Evolutionary conservation across 2,888 invertebrate genomes (phyloP).

Genomic region (Ecliptopera silaceata): DNA sequence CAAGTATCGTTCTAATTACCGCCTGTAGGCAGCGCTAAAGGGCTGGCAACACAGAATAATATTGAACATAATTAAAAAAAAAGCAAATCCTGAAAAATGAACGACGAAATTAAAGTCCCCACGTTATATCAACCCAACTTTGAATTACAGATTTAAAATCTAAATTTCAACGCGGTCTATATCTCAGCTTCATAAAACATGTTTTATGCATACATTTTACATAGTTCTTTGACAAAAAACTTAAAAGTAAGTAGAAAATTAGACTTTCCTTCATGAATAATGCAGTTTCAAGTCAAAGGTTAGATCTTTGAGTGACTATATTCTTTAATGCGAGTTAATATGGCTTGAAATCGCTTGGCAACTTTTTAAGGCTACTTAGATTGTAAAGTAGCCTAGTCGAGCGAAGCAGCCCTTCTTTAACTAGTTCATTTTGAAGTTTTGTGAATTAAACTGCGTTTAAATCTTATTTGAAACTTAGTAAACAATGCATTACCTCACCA

Average conservation of each 20-base stretch:
- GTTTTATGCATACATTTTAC: conserved; percentile 22
- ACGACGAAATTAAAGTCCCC: neutral
- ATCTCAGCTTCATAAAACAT: conserved; percentile 23
- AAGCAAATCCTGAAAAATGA: neutral
- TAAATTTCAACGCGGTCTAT: conserved; percentile 24
- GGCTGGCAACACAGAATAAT: too few species aligned
- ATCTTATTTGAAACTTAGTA: neutral
- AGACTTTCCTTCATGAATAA: conserved; percentile 44
- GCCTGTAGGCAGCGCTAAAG: too few species aligned
- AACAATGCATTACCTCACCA: too few species aligned
- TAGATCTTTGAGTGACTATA: neutral
- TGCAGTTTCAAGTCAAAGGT: conserved; percentile 25
- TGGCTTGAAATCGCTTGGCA: neutral
- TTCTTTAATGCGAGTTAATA: conserved; percentile 4
- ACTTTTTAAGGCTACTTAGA: neutral
- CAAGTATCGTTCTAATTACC: too few species aligned
- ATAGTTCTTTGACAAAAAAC: conserved; percentile 38
- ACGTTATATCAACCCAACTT: conserved; percentile 1
- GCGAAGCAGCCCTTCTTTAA: neutral
- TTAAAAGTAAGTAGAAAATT: conserved; percentile 46
- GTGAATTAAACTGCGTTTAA: too few species aligned
- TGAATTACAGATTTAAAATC: conserved; percentile 20
- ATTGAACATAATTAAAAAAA: too few species aligned
- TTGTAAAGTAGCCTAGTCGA: neutral
- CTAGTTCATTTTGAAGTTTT: neutral